A percentile compares a stretch with the other conserved stretches of the same genome.
Conservation (phyloP, 2,797 vertebrate genomes). For the Etheostoma perlongum region DNA sequence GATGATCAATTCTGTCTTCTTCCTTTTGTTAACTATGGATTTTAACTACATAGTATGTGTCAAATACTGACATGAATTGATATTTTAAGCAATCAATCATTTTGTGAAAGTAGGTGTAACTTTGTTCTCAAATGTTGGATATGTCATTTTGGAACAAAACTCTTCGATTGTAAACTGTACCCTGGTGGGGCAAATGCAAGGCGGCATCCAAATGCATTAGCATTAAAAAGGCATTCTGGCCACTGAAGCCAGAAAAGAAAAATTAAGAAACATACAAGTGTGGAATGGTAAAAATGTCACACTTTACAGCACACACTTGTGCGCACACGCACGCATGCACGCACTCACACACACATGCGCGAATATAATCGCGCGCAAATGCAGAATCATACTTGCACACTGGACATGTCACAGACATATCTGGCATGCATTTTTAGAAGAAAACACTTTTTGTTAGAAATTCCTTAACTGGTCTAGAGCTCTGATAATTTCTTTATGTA, state of each 20-base stretch:
- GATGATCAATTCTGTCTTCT: background rate
- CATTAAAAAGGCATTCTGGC: slow-evolving; percentile 85
- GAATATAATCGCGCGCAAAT: slow-evolving; percentile 74
- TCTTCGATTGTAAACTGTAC: slow-evolving; percentile 77
- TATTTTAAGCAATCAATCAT: slow-evolving; percentile 16
- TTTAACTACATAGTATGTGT: slow-evolving; percentile 7
- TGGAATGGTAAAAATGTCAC: slow-evolving; percentile 81
- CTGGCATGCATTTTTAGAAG: slow-evolving; percentile 81
- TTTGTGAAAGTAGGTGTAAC: slow-evolving; percentile 26
- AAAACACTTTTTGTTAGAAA: slow-evolving; percentile 83
- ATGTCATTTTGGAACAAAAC: slow-evolving; percentile 74
- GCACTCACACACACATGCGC: slow-evolving; percentile 37
- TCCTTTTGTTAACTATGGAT: slow-evolving; percentile 10
- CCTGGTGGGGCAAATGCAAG: slow-evolving; percentile 76
- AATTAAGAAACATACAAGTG: slow-evolving; percentile 66
- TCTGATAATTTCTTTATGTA: slow-evolving; percentile 85
- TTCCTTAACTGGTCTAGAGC: slow-evolving; percentile 81
- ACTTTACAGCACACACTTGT: slow-evolving; percentile 55
- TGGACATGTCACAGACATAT: slow-evolving; percentile 87
- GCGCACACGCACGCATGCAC: slow-evolving; percentile 23
- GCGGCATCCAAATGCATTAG: slow-evolving; percentile 74
- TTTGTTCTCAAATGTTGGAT: slow-evolving; percentile 48
- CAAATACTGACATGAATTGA: slow-evolving; percentile 16
- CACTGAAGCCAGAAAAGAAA: slow-evolving; percentile 75
- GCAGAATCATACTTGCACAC: slow-evolving; percentile 77